Evolutionary conservation across 2,113 vertebrate species (phyloP).

Genomic region (Melanerpes formicivorus): DNA sequence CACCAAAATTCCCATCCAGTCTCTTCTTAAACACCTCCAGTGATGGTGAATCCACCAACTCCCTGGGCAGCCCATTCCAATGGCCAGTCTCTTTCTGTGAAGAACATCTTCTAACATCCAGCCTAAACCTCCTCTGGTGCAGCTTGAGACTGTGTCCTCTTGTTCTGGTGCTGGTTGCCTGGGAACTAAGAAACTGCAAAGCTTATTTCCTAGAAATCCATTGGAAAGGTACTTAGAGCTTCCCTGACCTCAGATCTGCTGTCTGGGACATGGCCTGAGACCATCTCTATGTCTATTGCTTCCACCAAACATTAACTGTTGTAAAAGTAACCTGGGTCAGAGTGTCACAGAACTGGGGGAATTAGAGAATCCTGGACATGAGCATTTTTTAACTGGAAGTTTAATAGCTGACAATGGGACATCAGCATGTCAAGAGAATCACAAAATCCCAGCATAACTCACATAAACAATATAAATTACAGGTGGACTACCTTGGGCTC

Average conservation of each 20-base stretch:
- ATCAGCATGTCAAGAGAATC: background rate
- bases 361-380: rapidly evolving
- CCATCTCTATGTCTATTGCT: background rate
- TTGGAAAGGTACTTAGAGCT: background rate
- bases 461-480: background rate
- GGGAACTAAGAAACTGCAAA: background rate
- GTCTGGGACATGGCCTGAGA: background rate
- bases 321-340: background rate
- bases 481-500: background rate
- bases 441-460: background rate
- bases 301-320: background rate
- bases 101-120: no score
- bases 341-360: background rate
- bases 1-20: no score
- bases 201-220: background rate
- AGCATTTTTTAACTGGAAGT: background rate
- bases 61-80: no score
- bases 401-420: background rate
- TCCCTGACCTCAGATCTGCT: background rate
- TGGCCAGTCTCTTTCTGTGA: no score
- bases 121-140: no score
- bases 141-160: no score
- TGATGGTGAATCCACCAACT: no score
- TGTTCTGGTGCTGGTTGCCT: no score
- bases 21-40: no score